Evolutionary conservation across 2,113 vertebrate genomes (phyloP).

Genomic region (Laticauda laticaudata): DNA sequence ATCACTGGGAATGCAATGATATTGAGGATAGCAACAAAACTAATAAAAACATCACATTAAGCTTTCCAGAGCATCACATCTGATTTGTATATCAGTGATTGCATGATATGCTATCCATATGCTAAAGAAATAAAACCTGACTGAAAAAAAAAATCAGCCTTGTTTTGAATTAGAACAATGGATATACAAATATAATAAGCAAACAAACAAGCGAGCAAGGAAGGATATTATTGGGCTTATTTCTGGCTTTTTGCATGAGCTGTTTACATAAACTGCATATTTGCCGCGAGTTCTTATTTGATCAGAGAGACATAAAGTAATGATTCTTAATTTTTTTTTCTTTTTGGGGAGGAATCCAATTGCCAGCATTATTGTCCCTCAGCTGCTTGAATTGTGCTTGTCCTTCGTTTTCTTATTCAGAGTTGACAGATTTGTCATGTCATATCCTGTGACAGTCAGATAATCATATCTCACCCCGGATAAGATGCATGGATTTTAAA

Average conservation of each 20-base stretch:
- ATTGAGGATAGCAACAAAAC: not conserved
- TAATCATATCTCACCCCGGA: slow-evolving; percentile 87
- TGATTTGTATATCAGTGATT: not conserved
- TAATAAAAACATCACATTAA: not conserved
- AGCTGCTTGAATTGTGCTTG: slow-evolving; percentile 77
- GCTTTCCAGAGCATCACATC: not conserved
- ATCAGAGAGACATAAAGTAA: slow-evolving; percentile 32
- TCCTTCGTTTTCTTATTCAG: slow-evolving; percentile 75
- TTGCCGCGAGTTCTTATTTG: slow-evolving; percentile 36
- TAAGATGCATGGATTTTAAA: slow-evolving; percentile 92
- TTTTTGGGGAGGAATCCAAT: slow-evolving; percentile 62
- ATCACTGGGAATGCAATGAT: not conserved
- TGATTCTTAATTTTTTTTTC: slow-evolving; percentile 3
- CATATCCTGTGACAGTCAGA: slow-evolving; percentile 90
- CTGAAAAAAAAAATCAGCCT: not conserved
- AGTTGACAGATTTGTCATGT: slow-evolving; percentile 83
- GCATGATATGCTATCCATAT: not conserved
- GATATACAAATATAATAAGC: not conserved
- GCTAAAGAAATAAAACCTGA: not conserved
- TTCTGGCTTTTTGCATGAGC: not conserved
- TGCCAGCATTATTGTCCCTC: slow-evolving; percentile 72
- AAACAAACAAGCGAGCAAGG: not conserved
- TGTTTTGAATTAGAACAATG: not conserved
- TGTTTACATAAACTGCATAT: not conserved
- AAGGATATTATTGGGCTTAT: not conserved